Base-by-base conservation (phyloP, 1,140 invertebrate species). In the Plutomurus gul region DNA sequence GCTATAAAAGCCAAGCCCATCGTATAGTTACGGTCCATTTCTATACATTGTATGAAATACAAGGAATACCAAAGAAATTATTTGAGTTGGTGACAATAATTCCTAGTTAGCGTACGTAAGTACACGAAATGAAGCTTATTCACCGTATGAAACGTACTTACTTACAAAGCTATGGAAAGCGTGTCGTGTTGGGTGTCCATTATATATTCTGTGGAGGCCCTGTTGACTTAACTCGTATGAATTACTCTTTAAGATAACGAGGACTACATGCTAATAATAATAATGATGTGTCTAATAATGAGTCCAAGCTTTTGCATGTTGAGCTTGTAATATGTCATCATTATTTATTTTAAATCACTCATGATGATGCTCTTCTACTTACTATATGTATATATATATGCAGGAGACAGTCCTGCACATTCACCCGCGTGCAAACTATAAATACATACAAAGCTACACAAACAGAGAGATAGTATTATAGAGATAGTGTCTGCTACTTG, bases 1-100 rank as follows among this genome's bases (percentile, higher is more conserved):
- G 27, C 56, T 65, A 65, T 65, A 65, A 65, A 65, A 65, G 18
- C 56, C 56, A 65, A 65, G 56, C 56, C 56, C 56, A 65, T 30
- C 27, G 18, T 27, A 33, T 27, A n/a, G 4, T 65, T 65, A 11
- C 1, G 11, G 18, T n/a, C n/a, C 8, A 11, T 25, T 65, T 13
- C 8, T 18, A n/a, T 47, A 49, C 46, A n/a, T 18, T 49, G 39
- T 20, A 49, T 49, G 46, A 11, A 49, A 18, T n/a, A 47, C 43
- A 47, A 7, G 37, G 13, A 6, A 39, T n/a, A n/a, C n/a, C 27
- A 65, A 65, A 36, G 56, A 65, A 65, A 65, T 65, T 13, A 27
- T 25, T 65, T 30, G 27, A 65, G 22, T 65, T 43, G n/a, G 39
- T 43, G 39, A 43, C n/a, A 43, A 43, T 43, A n/a, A 13, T 43